These are phyloP conservation scores for Petrolisthes cinctipes DNA, from an alignment of 2,888 invertebrate species.

Conservation along the genomic window DNA sequence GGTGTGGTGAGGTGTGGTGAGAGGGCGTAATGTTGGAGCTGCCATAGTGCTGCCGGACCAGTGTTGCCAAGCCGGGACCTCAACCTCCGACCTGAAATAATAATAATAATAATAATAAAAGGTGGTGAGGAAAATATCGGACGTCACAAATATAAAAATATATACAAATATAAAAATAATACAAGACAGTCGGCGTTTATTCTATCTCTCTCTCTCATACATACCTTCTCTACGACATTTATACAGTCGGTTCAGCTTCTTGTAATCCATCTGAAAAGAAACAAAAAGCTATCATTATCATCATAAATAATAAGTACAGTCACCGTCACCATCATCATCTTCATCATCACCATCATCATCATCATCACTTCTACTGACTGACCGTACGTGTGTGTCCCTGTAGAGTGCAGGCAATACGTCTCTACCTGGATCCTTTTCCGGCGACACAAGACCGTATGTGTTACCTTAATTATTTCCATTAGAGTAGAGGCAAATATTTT, in stretches of 20 bases:
- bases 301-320: background rate
- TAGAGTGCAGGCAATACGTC: no score
- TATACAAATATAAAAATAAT: background rate
- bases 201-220: conserved; percentile 8
- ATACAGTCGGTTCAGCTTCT: conserved; percentile 51
- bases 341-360: background rate
- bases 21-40: background rate
- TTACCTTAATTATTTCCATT: no score
- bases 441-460: no score
- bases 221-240: conserved; percentile 31
- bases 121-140: background rate
- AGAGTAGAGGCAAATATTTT: background rate
- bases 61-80: background rate
- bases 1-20: no score
- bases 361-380: background rate
- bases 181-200: background rate
- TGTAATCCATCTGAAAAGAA: conserved; percentile 46
- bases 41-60: conserved; percentile 1
- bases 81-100: conserved; percentile 9
- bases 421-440: no score
- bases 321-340: background rate
- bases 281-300: background rate
- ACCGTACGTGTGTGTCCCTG: no score
- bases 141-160: background rate
- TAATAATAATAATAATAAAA: background rate